These are phyloP conservation scores for Drosophila arawakana DNA, from an alignment of 1,140 invertebrate genomes.

Conservation along the genomic window DNA sequence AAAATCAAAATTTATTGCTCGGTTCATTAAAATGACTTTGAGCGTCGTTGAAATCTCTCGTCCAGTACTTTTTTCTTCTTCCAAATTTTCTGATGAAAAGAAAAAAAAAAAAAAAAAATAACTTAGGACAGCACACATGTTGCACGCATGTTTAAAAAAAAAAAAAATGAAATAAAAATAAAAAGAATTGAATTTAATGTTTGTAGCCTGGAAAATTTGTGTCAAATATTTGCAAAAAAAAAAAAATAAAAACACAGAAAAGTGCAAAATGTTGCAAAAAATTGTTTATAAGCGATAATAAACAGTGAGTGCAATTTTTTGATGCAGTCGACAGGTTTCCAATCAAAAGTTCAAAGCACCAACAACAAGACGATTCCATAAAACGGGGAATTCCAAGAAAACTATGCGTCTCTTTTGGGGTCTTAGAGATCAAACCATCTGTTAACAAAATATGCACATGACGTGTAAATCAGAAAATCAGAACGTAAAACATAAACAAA, in stretches of 20 bases:
- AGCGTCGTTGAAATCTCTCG: slow-evolving; percentile 35
- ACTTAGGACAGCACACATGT: slow-evolving; percentile 61
- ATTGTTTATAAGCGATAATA: slow-evolving; percentile 11
- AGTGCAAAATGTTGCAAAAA: not conserved
- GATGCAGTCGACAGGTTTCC: slow-evolving; percentile 26
- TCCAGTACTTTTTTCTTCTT: slow-evolving; percentile 30
- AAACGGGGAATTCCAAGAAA: slow-evolving; percentile 60
- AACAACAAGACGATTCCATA: not conserved
- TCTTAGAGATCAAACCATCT: slow-evolving; percentile 74
- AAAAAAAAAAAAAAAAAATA: slow-evolving; percentile 30
- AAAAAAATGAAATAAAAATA: slow-evolving; percentile 20
- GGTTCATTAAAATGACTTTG: slow-evolving; percentile 65
- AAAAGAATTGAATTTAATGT: slow-evolving; percentile 34
- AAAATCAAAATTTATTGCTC: slow-evolving; percentile 64
- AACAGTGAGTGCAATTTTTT: slow-evolving; percentile 27
- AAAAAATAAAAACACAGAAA: slow-evolving; percentile 5
- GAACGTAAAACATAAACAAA: slow-evolving; percentile 73
- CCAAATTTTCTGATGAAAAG: slow-evolving; percentile 42
- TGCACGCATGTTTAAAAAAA: slow-evolving; percentile 63
- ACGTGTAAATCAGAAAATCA: slow-evolving; percentile 58
- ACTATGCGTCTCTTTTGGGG: slow-evolving; percentile 2
- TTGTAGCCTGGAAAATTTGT: slow-evolving; percentile 57
- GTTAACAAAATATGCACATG: slow-evolving; percentile 73
- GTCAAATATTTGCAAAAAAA: slow-evolving; percentile 67
- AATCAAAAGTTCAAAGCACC: slow-evolving; percentile 65